Evolutionary conservation across 2,113 vertebrate genomes (phyloP).

Genomic region (Brienomyrus brachyistius): DNA sequence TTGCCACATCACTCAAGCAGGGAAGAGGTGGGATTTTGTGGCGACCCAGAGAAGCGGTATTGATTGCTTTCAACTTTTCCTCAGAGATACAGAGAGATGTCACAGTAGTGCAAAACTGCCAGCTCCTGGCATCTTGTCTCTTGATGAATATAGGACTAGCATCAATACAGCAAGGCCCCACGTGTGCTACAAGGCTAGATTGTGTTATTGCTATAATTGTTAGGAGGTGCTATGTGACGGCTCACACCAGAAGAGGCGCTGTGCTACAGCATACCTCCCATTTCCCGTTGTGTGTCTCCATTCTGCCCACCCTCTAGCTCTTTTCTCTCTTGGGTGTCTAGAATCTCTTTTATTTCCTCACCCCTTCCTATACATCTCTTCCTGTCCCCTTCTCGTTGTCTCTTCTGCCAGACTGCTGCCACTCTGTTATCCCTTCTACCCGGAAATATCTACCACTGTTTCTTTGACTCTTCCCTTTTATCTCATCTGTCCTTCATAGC

Average conservation of each 20-base stretch:
- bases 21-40: slow-evolving; percentile 22
- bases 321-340: background rate
- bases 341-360: background rate
- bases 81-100: slow-evolving; percentile 46
- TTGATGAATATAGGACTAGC: background rate
- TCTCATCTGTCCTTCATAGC: background rate
- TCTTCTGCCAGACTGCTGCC: background rate
- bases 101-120: background rate
- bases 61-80: slow-evolving; percentile 73
- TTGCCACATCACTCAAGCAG: background rate
- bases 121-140: background rate
- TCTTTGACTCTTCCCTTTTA: background rate
- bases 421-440: background rate
- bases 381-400: background rate
- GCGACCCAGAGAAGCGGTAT: slow-evolving; percentile 63
- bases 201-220: background rate
- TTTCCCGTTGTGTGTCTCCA: background rate
- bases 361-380: slow-evolving; percentile 35
- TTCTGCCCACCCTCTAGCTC: background rate
- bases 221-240: background rate
- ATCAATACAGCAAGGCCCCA: background rate
- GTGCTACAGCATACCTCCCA: background rate
- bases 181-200: background rate
- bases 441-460: background rate
- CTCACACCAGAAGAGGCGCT: background rate